phyloP scores from a whole-genome alignment of 2,797 vertebrate genomes.

The Anguilla marmorata region DNA sequence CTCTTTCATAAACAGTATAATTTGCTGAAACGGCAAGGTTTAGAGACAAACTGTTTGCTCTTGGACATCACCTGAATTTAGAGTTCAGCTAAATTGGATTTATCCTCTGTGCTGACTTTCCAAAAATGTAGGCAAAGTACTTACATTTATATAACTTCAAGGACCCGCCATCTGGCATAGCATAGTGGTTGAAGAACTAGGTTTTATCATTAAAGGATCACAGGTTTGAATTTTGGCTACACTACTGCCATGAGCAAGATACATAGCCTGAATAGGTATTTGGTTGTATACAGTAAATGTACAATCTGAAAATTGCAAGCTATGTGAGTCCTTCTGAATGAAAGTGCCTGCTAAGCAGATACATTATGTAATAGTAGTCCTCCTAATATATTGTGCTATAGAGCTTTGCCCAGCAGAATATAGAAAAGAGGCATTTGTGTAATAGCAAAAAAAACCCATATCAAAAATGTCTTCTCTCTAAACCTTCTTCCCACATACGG shows the following conservation, averaged over 20 bases:
- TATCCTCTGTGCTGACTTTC: background rate
- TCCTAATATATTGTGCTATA: background rate
- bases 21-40: background rate
- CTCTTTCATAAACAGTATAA: background rate
- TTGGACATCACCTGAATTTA: background rate
- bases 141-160: background rate
- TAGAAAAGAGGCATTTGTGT: background rate
- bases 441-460: background rate
- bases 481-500: slow-evolving; percentile 51
- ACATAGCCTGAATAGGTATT: background rate
- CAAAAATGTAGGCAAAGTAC: background rate
- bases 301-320: background rate
- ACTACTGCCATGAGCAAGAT: background rate
- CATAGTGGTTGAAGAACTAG: background rate
- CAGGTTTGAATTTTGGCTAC: background rate
- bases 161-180: background rate
- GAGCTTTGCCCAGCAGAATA: slow-evolving; percentile 2
- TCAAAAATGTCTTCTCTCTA: slow-evolving; percentile 23
- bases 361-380: background rate
- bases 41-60: background rate
- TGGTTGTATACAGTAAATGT: background rate
- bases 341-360: background rate
- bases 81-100: background rate
- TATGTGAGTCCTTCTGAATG: background rate
- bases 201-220: background rate